Base-by-base conservation (phyloP, 2,113 vertebrate genomes). In the Gasterosteus aculeatus region DNA sequence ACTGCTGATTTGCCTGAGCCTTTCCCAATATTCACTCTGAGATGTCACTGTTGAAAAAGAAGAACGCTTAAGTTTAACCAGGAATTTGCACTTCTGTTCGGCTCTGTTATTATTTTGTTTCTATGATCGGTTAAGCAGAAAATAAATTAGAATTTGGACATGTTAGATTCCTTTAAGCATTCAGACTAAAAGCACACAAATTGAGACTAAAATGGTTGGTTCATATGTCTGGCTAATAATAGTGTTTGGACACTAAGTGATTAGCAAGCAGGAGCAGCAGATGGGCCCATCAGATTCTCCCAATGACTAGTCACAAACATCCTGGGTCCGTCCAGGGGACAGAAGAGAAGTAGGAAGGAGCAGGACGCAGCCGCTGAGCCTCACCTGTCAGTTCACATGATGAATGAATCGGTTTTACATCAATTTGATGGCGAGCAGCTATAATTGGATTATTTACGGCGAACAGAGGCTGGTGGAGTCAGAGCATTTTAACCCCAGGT, bases 361-460 rank as follows among this genome's bases (percentile, higher is more conserved):
- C 65, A 51, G 76, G 74, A 85, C 53, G 39, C 75, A 65, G 81
- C 79, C 63, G 29, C 76, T 22, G 64, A 82, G 75, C 65, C 72
- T 73, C 41, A 65, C 56, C 75, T 89, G 90, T 92, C 92, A 91
- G 77, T 85, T 90, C 82, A 87, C 77, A 92, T 93, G 93, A 94
- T 93, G 87, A 89, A 94, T 94, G 92, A 90, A 91, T 91, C 81
- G 65, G 86, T 85, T 87, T 92, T 91, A 93, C 90, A 93, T 94
- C 91, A 91, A 83, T 91, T 89, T 93, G 90, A 92, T 85, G 83
- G 87, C 83, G 83, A 88, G 72, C 88, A 84, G 85, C 87, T 77
- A 83, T 92, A 93, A 94, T 92, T 91, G 89, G 92, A 93, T 92
- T 94, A 93, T 93, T 91, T 89, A 91, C 89, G 90, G 89, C 87